Percentiles rank a stretch among this genome's conserved stretches.
Conservation (phyloP, 2,888 invertebrate species). For the Cacoxenus indagator region DNA sequence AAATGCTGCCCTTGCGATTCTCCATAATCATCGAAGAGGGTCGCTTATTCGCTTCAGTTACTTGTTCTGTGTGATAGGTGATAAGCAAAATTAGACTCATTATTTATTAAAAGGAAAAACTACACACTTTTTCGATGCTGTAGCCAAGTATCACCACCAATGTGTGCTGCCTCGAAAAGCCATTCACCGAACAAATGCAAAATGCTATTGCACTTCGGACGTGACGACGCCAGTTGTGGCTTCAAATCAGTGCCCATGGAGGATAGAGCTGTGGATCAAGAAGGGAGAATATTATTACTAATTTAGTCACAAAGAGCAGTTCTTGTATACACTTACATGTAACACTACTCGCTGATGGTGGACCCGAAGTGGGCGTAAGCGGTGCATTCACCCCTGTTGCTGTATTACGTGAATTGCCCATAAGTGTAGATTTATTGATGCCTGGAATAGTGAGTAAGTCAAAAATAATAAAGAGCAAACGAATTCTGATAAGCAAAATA, state of each 20-base stretch:
- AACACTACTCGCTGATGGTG: slow-evolving; percentile 78
- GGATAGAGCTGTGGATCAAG: slow-evolving; percentile 73
- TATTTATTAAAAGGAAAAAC: neutral
- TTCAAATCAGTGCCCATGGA: slow-evolving; percentile 75
- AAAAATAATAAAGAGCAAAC: slow-evolving; percentile 22
- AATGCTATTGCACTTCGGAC: slow-evolving; percentile 95
- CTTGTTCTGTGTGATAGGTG: slow-evolving; percentile 62
- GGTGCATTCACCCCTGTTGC: slow-evolving; percentile 77
- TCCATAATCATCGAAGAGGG: slow-evolving; percentile 79
- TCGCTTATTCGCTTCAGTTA: slow-evolving; percentile 74
- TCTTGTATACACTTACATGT: slow-evolving; percentile 72
- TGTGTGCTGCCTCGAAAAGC: slow-evolving; percentile 95
- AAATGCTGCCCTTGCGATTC: slow-evolving; percentile 73
- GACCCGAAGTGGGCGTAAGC: slow-evolving; percentile 79
- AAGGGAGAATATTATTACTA: neutral
- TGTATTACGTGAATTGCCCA: slow-evolving; percentile 78
- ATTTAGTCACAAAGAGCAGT: neutral
- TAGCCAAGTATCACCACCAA: slow-evolving; percentile 81
- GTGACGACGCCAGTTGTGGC: slow-evolving; percentile 79
- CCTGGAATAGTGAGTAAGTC: slow-evolving; percentile 72
- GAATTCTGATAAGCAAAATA: slow-evolving; percentile 21
- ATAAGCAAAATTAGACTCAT: neutral
- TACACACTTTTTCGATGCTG: slow-evolving; percentile 73
- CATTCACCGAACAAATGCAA: slow-evolving; percentile 96
- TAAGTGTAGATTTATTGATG: slow-evolving; percentile 84